These are phyloP conservation scores for Elegia similella DNA, from an alignment of 2,888 invertebrate species.

Conservation along the genomic window DNA sequence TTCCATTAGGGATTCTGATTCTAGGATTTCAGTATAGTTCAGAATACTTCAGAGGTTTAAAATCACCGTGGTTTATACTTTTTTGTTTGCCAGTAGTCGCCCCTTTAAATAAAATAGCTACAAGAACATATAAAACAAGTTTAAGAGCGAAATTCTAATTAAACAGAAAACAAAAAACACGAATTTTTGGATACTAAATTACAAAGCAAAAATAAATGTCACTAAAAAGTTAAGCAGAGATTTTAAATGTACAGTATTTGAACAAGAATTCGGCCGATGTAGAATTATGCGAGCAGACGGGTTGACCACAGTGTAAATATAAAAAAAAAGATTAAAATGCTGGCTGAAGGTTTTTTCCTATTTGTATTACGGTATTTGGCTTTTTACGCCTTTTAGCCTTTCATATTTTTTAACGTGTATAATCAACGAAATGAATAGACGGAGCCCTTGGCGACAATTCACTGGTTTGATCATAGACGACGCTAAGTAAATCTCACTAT, in stretches of 20 bases:
- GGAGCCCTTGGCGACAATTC: too few relatives aligned
- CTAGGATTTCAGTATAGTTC: too few relatives aligned
- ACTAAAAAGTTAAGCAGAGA: constrained; percentile 15
- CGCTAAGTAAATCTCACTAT: too few relatives aligned
- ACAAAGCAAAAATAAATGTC: constrained; percentile 14
- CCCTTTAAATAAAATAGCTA: not conserved
- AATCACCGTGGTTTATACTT: too few relatives aligned
- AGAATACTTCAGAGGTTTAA: too few relatives aligned
- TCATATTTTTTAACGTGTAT: too few relatives aligned
- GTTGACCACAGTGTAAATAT: constrained; percentile 23
- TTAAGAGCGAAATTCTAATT: not conserved
- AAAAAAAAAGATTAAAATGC: constrained; percentile 32
- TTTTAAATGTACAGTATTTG: constrained; percentile 11
- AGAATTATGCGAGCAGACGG: constrained; percentile 4
- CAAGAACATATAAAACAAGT: not conserved
- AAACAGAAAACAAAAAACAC: not conserved
- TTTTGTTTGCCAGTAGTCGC: too few relatives aligned
- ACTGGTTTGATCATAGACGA: too few relatives aligned
- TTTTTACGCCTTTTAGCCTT: too few relatives aligned
- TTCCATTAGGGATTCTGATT: too few relatives aligned
- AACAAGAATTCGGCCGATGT: constrained; percentile 16
- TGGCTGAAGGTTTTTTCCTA: constrained; percentile 31
- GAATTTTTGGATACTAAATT: not conserved
- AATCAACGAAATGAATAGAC: too few relatives aligned
- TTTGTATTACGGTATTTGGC: too few relatives aligned